Evolutionary conservation across 1,140 invertebrate genomes (phyloP), one percentile per base, ranked within the genome.

Genomic region (Drosophila sturtevanti): DNA sequence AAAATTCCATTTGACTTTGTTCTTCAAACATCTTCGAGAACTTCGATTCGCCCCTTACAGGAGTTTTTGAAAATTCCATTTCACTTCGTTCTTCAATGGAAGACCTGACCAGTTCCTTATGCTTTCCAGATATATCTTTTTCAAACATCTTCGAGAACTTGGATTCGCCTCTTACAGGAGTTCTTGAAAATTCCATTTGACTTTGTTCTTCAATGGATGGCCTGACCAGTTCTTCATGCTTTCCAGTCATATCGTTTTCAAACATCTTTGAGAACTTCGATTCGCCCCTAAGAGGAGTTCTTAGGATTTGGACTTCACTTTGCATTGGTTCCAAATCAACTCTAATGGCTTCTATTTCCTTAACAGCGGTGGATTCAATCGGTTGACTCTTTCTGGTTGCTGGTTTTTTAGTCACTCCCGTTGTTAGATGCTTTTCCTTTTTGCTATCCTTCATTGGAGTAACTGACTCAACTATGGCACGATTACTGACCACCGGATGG

Each of bases 401-500:
- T 21, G 41, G 0, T 0, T 54, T 54, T 27, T 54, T 24, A n/a
- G 2, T 16, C 9, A 55, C 24, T 55, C 10, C 22, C 41, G 11
- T 10, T 22, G 27, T 31, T 16, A n/a, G 52, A 34, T 9, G 27
- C 24, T 31, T 55, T 9, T 24, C 27, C 16, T 34, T 56, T 31
- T 10, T 34, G 5, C n/a, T 16, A 5, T 52, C 65, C 16, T 38
- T 71, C 0, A 14, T 14, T 9, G 61, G 61, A 0, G 62, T 60
- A 0, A 60, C 22, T 0, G 72, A 65, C 6, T 56, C 52, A 0
- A 75, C 35, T n/a, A 16, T 35, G 9, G 56, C 38, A 0, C 38
- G 58, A 27, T 35, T 51, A 18, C 34, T 58, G 4, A 62, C 51
- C 14, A 56, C 52, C 12, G 72, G 12, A n/a, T 34, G 51, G 9